Evolutionary conservation across 2,113 vertebrate genomes (phyloP), one percentile per base, ranked within the genome.

Genomic region (Beaufortia kweichowensis): DNA sequence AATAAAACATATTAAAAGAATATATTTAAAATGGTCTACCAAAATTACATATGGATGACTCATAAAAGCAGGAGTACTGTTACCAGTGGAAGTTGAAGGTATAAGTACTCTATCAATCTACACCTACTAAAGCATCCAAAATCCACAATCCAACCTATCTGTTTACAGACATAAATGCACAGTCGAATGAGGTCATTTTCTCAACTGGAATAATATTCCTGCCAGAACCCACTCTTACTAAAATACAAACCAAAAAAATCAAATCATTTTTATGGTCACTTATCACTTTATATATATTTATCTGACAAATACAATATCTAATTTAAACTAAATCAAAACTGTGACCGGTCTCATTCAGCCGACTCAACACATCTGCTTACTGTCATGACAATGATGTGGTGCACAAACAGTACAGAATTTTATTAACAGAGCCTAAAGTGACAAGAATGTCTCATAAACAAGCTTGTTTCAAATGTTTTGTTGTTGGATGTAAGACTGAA

Each of bases 241-340:
- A 65, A 77, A 23, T 71, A n/a, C n/a, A 15, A 72, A 77, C 39
- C 2, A 55, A 78, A n/a, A n/a, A 41, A 21, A 57, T 76, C 11
- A 63, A 64, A 43, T 43, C 28, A 39, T 61, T 10, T n/a, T n/a
- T 21, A 1, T n/a, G 31, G 33, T 6, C 55, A 21, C 50, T 56
- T 12, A 28, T 23, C 64, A 60, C 24, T 29, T 23, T 23, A 14
- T 1, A 21, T 53, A 8, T 35, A 7, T 53, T 26, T 48, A 63
- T 23, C 28, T 12, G n/a, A 7, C 29, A 61, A 69, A 75, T 53
- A 14, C 26, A 41, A 60, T 79, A 43, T n/a, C n/a, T 39, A 39
- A 11, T 39, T 39, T 10, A 39, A 1, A 9, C 0, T 1, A 9
- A 35, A 35, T 35, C 6, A 35, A 35, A 35, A 35, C 6, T n/a